Evolutionary conservation across 2,113 vertebrate genomes (phyloP), one percentile per base, ranked within the genome.

Genomic region (Rissa tridactyla): DNA sequence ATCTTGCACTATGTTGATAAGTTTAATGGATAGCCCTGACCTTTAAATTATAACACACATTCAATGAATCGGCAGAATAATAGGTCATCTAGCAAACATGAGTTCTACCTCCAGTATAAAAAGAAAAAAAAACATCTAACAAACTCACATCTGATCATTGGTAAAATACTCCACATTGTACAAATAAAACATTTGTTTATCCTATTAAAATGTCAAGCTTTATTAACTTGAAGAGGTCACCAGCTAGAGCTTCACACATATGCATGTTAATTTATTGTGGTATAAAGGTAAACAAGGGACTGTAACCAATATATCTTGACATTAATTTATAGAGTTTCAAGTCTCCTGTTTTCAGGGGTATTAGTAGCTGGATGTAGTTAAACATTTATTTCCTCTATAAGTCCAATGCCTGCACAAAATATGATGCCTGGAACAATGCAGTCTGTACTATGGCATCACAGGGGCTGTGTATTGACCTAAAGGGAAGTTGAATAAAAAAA

Each of bases 21-120:
- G 94, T 97, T 97, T 98, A 98, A 99, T 98, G 98, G 97, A 98
- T 99, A 98, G 96, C 83, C 96, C 69, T 99, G 98, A 99, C 98
- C 98, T 99, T 99, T 98, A 98, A 98, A 98, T 97, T 98, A 98
- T 97, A 97, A 90, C 73, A 97, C 82, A 92, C 92, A 98, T 97
- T 95, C 97, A 95, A 54, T 96, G 95, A 98, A 98, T 98, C 97
- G 97, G 90, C 81, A 97, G 97, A 97, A 96, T 97, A 97, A 95
- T 95, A 92, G 92, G 90, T 97, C 96, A 96, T 93, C 79, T 86
- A 71, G 34, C 26, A 96, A 96, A 88, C 42, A 84, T n/a, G 70
- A 91, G 21, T 75, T 92, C 90, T 90, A 80, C 40, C 34, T 94
- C 47, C n/a, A 73, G 21, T 92, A 86, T 89, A 91, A 40, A 96